phyloP scores from a whole-genome alignment of 2,888 invertebrate genomes.

The Dendrolimus pini region DNA sequence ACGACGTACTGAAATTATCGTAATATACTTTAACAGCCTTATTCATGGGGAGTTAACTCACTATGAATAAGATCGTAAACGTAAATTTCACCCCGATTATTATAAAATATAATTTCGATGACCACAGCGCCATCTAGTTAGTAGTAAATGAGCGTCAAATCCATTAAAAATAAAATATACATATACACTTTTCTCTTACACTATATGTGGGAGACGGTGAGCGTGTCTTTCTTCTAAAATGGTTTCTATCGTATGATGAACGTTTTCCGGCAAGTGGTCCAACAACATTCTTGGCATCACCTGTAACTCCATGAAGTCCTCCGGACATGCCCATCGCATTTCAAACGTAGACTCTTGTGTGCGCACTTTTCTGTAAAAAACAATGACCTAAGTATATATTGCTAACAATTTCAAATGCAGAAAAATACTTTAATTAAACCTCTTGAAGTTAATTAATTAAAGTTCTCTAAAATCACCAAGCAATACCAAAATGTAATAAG shows the following conservation, averaged over 20 bases:
- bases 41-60: no score
- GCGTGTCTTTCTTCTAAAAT: conserved; percentile 74
- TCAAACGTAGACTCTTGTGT: conserved; percentile 81
- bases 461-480: not conserved
- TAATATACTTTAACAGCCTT: no score
- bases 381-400: not conserved
- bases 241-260: conserved; percentile 81
- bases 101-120: no score
- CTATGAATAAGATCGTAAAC: no score
- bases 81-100: no score
- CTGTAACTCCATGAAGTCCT: conserved; percentile 87
- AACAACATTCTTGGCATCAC: conserved; percentile 91
- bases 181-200: conserved; percentile 19
- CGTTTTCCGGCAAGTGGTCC: conserved; percentile 90
- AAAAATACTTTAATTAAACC: no score
- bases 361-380: conserved; percentile 73
- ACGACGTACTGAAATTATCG: no score
- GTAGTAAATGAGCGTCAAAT: no score
- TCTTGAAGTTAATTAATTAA: not conserved
- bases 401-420: no score
- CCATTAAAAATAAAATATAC: no score
- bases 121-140: no score
- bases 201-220: conserved; percentile 58
- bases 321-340: conserved; percentile 88
- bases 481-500: no score